Percentiles rank a stretch among this genome's conserved stretches.
phyloP scores from a whole-genome alignment of 2,113 vertebrate genomes.

The Pyrgilauda ruficollis region DNA sequence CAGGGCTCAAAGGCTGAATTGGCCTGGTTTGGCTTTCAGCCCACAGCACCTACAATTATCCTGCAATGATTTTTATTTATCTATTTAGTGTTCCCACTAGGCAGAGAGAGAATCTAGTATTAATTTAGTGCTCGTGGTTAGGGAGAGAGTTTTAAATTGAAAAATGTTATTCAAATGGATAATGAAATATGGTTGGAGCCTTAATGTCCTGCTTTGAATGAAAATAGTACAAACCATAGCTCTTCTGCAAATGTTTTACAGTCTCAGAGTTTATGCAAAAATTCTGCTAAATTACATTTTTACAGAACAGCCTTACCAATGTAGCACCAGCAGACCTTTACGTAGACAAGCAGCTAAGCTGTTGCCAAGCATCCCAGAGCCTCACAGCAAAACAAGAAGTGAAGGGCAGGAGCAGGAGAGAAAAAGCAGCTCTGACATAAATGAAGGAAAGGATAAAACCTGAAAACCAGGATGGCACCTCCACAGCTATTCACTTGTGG shows the following conservation, averaged over 20 bases:
- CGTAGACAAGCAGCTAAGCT: not conserved
- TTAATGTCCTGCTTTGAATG: constrained; percentile 39
- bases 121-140: constrained; percentile 70
- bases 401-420: not conserved
- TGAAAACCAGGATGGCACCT: not conserved
- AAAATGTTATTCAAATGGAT: constrained; percentile 72
- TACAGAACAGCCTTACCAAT: not conserved
- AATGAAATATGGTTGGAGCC: constrained; percentile 59
- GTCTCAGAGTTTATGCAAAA: constrained; percentile 30
- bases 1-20: constrained; percentile 59
- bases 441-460: not conserved
- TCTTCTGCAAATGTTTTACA: constrained; percentile 24
- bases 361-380: not conserved
- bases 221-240: constrained; percentile 34
- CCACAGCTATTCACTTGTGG: not conserved
- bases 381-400: not conserved
- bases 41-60: constrained; percentile 73
- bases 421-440: not conserved
- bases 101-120: constrained; percentile 54
- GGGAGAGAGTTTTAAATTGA: constrained; percentile 66
- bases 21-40: constrained; percentile 67
- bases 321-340: not conserved
- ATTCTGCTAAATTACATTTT: constrained; percentile 8
- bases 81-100: constrained; percentile 70
- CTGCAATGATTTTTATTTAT: constrained; percentile 73